A percentile compares a stretch with the other conserved stretches of the same genome.
Conservation (phyloP, 2,797 vertebrate species). For the Picus viridis region DNA sequence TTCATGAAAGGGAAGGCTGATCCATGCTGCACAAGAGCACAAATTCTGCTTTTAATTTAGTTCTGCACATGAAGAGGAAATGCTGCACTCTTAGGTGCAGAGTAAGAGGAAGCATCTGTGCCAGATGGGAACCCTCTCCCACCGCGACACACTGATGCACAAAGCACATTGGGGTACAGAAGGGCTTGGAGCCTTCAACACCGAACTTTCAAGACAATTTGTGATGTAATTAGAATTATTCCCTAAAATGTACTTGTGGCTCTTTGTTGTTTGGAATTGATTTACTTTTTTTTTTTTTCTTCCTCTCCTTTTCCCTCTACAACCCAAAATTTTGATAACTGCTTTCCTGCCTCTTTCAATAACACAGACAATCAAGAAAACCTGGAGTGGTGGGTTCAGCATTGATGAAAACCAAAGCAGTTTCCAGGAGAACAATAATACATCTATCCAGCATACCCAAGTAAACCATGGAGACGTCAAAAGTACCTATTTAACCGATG, state of each 20-base stretch:
- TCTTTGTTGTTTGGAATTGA: background rate
- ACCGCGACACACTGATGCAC: background rate
- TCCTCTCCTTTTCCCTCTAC: background rate
- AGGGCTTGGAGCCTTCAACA: background rate
- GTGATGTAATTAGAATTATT: background rate
- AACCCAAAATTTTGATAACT: background rate
- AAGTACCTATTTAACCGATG: background rate
- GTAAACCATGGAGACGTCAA: background rate
- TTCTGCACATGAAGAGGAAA: background rate
- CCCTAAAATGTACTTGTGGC: background rate
- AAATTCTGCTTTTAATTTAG: background rate
- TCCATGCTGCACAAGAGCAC: rapidly evolving
- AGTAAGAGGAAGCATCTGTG: constrained; percentile 17
- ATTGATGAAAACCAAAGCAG: background rate
- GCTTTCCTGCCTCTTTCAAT: background rate
- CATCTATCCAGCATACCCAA: background rate
- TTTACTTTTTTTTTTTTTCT: background rate
- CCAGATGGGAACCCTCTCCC: background rate
- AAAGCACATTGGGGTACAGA: background rate
- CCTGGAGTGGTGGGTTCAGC: background rate
- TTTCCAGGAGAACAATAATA: background rate
- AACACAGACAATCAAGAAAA: background rate
- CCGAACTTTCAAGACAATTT: background rate
- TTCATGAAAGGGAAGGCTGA: background rate
- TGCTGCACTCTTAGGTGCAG: background rate